Conservation (phyloP, 2,888 invertebrate genomes). For the Serripes groenlandicus region DNA sequence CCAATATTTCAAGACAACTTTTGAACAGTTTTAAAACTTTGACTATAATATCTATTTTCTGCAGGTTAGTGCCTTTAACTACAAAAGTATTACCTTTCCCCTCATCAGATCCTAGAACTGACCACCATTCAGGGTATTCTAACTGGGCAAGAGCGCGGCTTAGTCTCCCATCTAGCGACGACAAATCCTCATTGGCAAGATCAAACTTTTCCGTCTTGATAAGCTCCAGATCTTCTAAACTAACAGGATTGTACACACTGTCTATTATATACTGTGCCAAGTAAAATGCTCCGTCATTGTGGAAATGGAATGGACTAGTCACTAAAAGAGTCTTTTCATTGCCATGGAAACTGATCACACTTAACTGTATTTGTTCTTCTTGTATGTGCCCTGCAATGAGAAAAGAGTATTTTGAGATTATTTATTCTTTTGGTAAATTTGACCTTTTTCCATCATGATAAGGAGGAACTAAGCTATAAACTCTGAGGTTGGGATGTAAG, state of each 20-base stretch:
- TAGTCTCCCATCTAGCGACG: slow-evolving; percentile 79
- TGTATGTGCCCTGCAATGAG: slow-evolving; percentile 74
- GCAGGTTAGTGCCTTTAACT: too few species aligned
- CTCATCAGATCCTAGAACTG: slow-evolving; percentile 75
- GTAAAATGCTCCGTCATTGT: slow-evolving; percentile 76
- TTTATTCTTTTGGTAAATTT: too few species aligned
- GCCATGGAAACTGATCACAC: slow-evolving; percentile 69
- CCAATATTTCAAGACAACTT: too few species aligned
- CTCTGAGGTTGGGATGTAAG: too few species aligned
- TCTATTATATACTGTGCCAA: slow-evolving; percentile 79
- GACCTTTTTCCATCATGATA: not conserved
- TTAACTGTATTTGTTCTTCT: slow-evolving; percentile 76
- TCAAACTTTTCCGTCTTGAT: slow-evolving; percentile 81
- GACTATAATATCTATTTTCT: not conserved
- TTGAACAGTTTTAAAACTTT: not conserved
- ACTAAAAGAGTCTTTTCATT: slow-evolving; percentile 61
- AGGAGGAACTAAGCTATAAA: too few species aligned
- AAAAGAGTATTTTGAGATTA: too few species aligned
- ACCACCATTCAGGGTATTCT: slow-evolving; percentile 79
- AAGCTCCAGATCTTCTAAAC: slow-evolving; percentile 79
- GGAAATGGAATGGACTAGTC: slow-evolving; percentile 72
- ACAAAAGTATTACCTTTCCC: slow-evolving; percentile 26
- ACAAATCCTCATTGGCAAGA: slow-evolving; percentile 78
- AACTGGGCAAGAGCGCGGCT: slow-evolving; percentile 74
- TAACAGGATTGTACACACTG: slow-evolving; percentile 77